Conservation (phyloP, 1,140 invertebrate genomes). For the Elymnias hypermnestra region DNA sequence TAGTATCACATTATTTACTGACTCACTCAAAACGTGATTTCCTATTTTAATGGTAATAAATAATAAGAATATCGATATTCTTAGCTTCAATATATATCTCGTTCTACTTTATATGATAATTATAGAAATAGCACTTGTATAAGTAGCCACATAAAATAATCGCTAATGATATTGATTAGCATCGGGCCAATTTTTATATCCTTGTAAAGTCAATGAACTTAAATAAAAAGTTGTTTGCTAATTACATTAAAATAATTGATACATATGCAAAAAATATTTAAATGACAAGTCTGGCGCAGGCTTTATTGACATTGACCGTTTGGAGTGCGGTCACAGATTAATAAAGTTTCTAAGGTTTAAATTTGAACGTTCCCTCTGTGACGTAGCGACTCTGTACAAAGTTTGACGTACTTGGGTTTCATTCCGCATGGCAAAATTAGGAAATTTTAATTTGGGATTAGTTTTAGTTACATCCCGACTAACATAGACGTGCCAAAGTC, state of each 20-base stretch:
- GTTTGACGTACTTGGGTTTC: too few species aligned
- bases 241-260: constrained; percentile 40
- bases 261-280: constrained; percentile 46
- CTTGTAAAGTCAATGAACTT: constrained; percentile 40
- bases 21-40: too few species aligned
- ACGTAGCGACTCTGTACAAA: neutral
- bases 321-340: constrained; percentile 30
- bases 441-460: too few species aligned
- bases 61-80: neutral
- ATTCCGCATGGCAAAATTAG: too few species aligned
- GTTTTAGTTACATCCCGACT: too few species aligned
- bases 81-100: neutral
- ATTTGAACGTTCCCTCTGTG: constrained; percentile 12
- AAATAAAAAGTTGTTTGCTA: constrained; percentile 41
- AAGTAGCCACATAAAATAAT: constrained; percentile 3
- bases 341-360: constrained; percentile 2
- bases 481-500: too few species aligned
- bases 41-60: too few species aligned
- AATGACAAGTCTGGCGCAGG: constrained; percentile 40
- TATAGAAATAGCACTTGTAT: neutral
- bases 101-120: neutral
- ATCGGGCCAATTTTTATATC: constrained; percentile 10
- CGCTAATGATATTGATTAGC: constrained; percentile 1
- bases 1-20: too few species aligned
- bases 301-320: constrained; percentile 45